Base-by-base conservation (phyloP, 2,888 invertebrate species). In the Cheilosia urbana region DNA sequence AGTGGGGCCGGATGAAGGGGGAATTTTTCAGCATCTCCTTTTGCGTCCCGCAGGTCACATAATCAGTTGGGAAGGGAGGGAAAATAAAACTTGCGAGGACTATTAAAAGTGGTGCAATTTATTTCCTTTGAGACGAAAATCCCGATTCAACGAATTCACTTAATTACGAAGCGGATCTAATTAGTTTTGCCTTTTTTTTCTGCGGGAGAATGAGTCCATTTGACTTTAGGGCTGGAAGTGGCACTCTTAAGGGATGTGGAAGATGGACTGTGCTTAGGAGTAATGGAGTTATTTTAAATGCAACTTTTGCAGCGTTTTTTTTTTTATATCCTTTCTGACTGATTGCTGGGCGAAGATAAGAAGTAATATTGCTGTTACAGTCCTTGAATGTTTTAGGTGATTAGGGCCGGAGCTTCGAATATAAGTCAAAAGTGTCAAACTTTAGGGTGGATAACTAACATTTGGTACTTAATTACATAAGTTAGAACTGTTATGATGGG, bases 81-180 rank as follows among this genome's bases (percentile, higher is more conserved):
- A 24, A 71, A 62, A 71, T 60, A 60, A 45, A 34, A 62, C 17
- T 71, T 73, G n/a, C 11, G 55, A 68, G 58, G 68, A 62, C 62
- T 71, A 85, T 80, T 76, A 76, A 85, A 79, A 79, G 45, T 55
- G 65, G 58, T 40, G 30, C 65, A 84, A 75, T 80, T 69, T 69
- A 80, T 85, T 80, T 80, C 58, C 49, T 24, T 4, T 51, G 49
- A 73, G 71, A 51, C 62, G 60, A 76, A 84, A 71, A 58, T 69
- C 71, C 71, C 51, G 60, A 63, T 68, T 75, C 71, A 60, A 60
- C 49, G 71, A 84, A 71, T 84, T 79, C 65, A 85, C 76, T 80
- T 76, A 80, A 80, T 85, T 80, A 85, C 76, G 42, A 55, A 80
- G 80, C 72, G 66, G 66, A 62, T 80, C 76, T 85, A 80, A 85